These are phyloP conservation scores for Cylloceria caligata DNA, from an alignment of 2,888 invertebrate genomes.

Conservation along the genomic window DNA sequence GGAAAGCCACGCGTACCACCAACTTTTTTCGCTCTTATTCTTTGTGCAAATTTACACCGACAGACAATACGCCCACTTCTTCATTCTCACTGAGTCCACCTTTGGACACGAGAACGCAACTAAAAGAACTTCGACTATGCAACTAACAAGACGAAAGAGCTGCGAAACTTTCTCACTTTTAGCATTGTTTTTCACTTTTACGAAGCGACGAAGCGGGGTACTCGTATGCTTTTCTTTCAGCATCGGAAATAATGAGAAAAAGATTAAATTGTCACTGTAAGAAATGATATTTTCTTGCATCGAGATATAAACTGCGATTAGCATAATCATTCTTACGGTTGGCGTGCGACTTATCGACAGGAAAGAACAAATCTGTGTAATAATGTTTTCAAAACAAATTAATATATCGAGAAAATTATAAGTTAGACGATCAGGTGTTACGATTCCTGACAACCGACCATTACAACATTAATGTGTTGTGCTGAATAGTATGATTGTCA, in stretches of 20 bases:
- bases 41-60: slow-evolving; percentile 29
- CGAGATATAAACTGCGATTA: neutral
- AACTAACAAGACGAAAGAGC: neutral
- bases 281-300: neutral
- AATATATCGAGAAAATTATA: slow-evolving; percentile 1
- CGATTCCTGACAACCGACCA: neutral
- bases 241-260: slow-evolving; percentile 6
- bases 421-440: neutral
- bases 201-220: neutral
- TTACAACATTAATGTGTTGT: slow-evolving; percentile 35
- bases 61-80: slow-evolving; percentile 18
- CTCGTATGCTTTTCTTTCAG: neutral
- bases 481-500: neutral
- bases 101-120: slow-evolving; percentile 3
- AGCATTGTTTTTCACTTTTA: slow-evolving; percentile 4
- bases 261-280: slow-evolving; percentile 13
- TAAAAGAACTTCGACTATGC: neutral
- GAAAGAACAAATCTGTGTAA: neutral
- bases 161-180: slow-evolving; percentile 39
- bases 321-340: too few relatives aligned
- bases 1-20: slow-evolving; percentile 41
- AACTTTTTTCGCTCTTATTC: slow-evolving; percentile 37
- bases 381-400: neutral
- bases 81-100: neutral
- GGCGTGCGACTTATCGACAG: neutral